These are phyloP conservation scores for Herminia tarsipennalis DNA, from an alignment of 2,888 invertebrate genomes.

Conservation along the genomic window DNA sequence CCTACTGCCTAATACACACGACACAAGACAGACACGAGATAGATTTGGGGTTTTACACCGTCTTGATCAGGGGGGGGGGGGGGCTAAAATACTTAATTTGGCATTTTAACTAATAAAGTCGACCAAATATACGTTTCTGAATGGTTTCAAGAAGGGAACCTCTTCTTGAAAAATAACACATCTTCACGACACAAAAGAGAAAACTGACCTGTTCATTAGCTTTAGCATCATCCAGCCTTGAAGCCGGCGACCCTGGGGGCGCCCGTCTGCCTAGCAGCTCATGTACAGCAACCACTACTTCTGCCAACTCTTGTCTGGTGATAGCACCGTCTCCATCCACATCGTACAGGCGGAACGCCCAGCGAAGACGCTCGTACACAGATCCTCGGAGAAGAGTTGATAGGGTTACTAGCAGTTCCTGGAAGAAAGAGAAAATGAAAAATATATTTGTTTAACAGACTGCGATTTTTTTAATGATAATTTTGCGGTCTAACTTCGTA, in stretches of 20 bases:
- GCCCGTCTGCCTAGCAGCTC: conserved; percentile 94
- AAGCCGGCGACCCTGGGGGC: conserved; percentile 87
- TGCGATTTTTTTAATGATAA: no score
- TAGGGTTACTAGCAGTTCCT: conserved; percentile 97
- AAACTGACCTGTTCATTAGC: conserved; percentile 90
- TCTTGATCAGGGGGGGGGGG: no score
- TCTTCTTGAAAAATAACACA: no score
- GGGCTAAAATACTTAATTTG: no score
- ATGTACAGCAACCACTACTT: conserved; percentile 93
- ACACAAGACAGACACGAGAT: no score
- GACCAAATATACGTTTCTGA: no score
- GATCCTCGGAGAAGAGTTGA: conserved; percentile 97
- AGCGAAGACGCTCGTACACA: conserved; percentile 96
- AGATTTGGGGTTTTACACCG: no score
- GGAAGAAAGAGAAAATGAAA: conserved; percentile 51
- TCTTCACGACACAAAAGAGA: neutral
- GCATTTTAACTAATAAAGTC: no score
- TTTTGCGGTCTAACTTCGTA: no score
- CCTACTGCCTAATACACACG: no score
- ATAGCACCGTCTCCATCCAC: conserved; percentile 98
- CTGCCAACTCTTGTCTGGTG: conserved; percentile 94
- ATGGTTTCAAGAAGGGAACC: no score
- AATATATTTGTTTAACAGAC: no score
- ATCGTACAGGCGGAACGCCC: conserved; percentile 99
- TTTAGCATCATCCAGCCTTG: conserved; percentile 91